Percentiles rank a stretch among this genome's conserved stretches.
Conservation (phyloP, 2,797 vertebrate genomes). For the Cephalopachus bancanus region DNA sequence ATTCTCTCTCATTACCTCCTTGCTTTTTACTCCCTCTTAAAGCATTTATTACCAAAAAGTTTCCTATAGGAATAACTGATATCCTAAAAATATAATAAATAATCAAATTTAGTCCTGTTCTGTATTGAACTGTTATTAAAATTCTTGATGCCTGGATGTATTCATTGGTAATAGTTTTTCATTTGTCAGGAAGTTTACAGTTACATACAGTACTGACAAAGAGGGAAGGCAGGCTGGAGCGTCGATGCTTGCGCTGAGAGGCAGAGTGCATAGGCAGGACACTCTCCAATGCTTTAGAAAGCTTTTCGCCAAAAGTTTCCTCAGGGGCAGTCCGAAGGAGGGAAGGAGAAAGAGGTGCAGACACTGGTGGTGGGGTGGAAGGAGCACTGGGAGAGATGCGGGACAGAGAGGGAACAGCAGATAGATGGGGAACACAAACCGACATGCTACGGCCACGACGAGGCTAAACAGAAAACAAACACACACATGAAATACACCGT, state of each 20-base stretch:
- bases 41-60: slow-evolving; percentile 49
- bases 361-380: slow-evolving; percentile 91
- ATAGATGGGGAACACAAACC: slow-evolving; percentile 95
- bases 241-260: slow-evolving; percentile 92
- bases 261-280: slow-evolving; percentile 96
- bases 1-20: slow-evolving; percentile 71
- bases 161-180: slow-evolving; percentile 92
- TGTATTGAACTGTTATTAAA: slow-evolving; percentile 67
- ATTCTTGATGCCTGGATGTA: slow-evolving; percentile 88
- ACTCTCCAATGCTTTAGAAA: slow-evolving; percentile 98
- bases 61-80: slow-evolving; percentile 46
- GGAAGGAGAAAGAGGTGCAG: slow-evolving; percentile 90
- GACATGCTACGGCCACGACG: slow-evolving; percentile 99
- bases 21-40: slow-evolving; percentile 35
- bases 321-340: slow-evolving; percentile 92
- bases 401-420: slow-evolving; percentile 90
- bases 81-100: slow-evolving; percentile 69
- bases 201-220: slow-evolving; percentile 98
- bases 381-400: slow-evolving; percentile 94
- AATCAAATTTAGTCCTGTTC: slow-evolving; percentile 50
- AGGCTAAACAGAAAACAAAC: slow-evolving; percentile 91
- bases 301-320: slow-evolving; percentile 97
- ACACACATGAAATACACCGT: slow-evolving; percentile 87
- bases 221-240: slow-evolving; percentile 98
- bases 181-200: slow-evolving; percentile 88